Evolutionary conservation across 2,888 invertebrate genomes (phyloP).

Genomic region (Euplexia lucipara): DNA sequence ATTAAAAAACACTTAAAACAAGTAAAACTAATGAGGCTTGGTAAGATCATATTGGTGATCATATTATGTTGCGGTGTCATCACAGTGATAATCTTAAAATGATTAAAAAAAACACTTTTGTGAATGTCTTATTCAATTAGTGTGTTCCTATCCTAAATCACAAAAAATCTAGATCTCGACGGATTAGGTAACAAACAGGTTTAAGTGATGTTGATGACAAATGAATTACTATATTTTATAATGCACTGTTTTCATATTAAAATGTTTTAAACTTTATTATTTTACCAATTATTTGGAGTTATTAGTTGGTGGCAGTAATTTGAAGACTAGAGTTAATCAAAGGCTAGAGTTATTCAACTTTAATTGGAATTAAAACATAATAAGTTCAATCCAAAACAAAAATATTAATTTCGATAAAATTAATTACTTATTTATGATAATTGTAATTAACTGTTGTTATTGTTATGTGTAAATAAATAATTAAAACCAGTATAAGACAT

Average conservation of each 20-base stretch:
- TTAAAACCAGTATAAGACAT: too few relatives aligned
- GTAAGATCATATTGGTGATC: too few relatives aligned
- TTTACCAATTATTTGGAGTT: not conserved
- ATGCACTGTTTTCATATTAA: constrained; percentile 24
- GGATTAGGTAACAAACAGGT: constrained; percentile 48
- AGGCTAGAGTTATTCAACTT: not conserved
- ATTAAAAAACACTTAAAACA: too few relatives aligned
- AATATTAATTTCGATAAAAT: too few relatives aligned
- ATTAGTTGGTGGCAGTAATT: not conserved
- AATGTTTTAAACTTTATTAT: constrained; percentile 22
- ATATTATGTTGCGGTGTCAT: too few relatives aligned
- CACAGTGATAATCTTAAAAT: not conserved
- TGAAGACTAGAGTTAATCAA: not conserved
- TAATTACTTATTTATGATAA: too few relatives aligned
- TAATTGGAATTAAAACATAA: too few relatives aligned
- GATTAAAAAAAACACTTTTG: not conserved
- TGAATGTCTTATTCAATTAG: not conserved
- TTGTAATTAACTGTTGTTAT: too few relatives aligned
- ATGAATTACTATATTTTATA: constrained; percentile 31
- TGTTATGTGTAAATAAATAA: too few relatives aligned
- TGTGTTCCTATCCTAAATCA: constrained; percentile 20
- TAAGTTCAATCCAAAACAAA: too few relatives aligned
- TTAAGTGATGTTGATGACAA: constrained; percentile 38
- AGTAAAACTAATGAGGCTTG: too few relatives aligned
- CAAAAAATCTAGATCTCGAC: constrained; percentile 14